Conservation (phyloP, 2,113 vertebrate species). For the Eptatretus burgeri region DNA sequence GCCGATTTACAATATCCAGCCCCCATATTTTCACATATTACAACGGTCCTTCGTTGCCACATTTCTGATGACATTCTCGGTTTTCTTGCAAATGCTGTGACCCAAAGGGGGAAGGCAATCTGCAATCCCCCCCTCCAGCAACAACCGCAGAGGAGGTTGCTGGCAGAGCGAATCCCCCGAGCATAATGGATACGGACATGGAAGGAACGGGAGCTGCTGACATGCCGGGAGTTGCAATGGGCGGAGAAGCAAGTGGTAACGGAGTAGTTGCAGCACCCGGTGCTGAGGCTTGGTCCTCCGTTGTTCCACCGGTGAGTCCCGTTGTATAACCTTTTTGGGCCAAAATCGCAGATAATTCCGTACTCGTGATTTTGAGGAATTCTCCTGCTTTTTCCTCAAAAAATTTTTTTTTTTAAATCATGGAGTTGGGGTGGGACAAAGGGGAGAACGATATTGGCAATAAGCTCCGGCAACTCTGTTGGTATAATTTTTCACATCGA, state of each 20-base stretch:
- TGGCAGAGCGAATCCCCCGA: constrained; percentile 14
- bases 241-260: constrained; percentile 16
- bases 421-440: too few species aligned
- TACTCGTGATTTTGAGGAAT: too few species aligned
- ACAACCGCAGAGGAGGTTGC: constrained; percentile 52
- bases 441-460: too few species aligned
- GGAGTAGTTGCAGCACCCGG: background rate
- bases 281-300: constrained; percentile 36
- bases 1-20: too few species aligned
- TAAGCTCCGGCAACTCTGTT: too few species aligned
- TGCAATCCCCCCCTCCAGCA: constrained; percentile 29
- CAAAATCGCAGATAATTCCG: too few species aligned
- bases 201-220: constrained; percentile 9
- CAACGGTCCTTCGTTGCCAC: background rate
- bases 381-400: too few species aligned
- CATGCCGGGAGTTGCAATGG: constrained; percentile 12
- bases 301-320: constrained; percentile 40
- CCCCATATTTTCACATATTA: constrained; percentile 17
- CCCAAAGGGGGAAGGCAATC: constrained; percentile 12
- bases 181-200: constrained; percentile 18
- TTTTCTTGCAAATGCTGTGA: constrained; percentile 17
- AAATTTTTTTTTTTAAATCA: too few species aligned
- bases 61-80: background rate
- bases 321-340: background rate
- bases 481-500: too few species aligned